Evolutionary conservation across 2,797 vertebrate species (phyloP), one percentile per base, ranked within the genome.

Genomic region (Garrulus glandarius): DNA sequence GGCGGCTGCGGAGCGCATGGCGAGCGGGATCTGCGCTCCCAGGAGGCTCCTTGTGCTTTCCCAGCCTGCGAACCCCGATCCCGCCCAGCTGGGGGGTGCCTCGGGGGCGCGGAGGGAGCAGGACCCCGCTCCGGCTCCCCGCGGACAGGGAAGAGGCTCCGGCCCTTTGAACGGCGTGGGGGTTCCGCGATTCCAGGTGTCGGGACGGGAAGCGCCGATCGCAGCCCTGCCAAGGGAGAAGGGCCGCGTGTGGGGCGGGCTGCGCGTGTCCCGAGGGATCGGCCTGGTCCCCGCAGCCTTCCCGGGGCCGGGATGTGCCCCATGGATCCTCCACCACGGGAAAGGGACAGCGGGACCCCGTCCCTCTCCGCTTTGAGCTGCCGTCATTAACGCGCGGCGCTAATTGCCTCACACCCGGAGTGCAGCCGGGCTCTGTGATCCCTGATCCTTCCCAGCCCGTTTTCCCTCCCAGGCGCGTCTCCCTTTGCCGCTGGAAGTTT

Each of bases 121-220:
- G 77, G 77, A 46, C 60, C 41, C 76, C 1, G 11, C 49, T 60
- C 56, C 0, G 44, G 86, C 78, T 90, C 69, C 91, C 87, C 6
- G 1, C 0, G 50, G 92, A 3, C 36, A 22, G 78, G 93, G 81
- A 74, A 64, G 75, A 15, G 78, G 65, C 29, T 95, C 84, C 83
- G 86, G n/a, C 4, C 19, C 95, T 96, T 95, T 95, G 95, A 95
- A 91, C 84, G 13, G 81, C 15, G 8, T 20, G 94, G 91, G 91
- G 65, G 89, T 22, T 86, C 89, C 93, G 14, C n/a, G 4, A 1
- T 5, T 63, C 69, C 93, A 63, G 80, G 93, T 70, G 91, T 34
- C 3, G 4, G 55, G 9, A 55, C 1, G 75, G 92, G 88, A 90
- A 94, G 36, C 2, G 2, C 14, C 9, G 3, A 5, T 84, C 44